These are phyloP conservation scores for Lineus longissimus DNA, from an alignment of 1,140 invertebrate genomes.

Conservation along the genomic window DNA sequence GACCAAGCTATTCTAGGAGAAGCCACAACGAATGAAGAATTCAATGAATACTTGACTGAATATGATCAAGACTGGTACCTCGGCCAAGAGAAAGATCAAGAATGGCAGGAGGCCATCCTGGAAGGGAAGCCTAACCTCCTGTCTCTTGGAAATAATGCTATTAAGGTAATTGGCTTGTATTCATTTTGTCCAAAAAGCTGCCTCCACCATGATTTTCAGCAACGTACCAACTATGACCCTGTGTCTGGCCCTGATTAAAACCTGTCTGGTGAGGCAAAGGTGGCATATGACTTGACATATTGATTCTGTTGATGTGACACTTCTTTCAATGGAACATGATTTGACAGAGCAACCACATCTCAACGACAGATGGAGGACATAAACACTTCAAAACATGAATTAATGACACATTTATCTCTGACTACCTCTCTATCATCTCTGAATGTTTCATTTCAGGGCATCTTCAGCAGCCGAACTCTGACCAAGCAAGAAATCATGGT, in stretches of 20 bases:
- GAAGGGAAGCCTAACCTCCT: constrained; percentile 52
- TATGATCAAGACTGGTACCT: constrained; percentile 56
- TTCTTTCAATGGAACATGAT: too few species aligned
- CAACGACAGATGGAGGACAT: too few species aligned
- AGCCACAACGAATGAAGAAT: constrained; percentile 42
- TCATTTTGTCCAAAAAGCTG: too few species aligned
- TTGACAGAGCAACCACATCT: too few species aligned
- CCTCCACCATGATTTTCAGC: too few species aligned
- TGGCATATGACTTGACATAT: too few species aligned
- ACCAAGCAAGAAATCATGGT: constrained; percentile 51
- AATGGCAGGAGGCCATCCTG: constrained; percentile 53
- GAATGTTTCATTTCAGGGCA: constrained; percentile 34
- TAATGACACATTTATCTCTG: too few species aligned
- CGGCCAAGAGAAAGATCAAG: constrained; percentile 47
- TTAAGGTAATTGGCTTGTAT: constrained; percentile 33
- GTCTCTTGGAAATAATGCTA: constrained; percentile 51
- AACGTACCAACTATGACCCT: too few species aligned
- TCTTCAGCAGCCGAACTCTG: constrained; percentile 52
- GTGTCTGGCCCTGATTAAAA: too few species aligned
- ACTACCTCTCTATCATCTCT: constrained; percentile 1
- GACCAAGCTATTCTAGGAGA: constrained; percentile 55
- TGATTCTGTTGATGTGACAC: too few species aligned
- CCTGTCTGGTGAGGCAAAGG: too few species aligned
- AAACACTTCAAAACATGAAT: too few species aligned
- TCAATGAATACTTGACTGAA: constrained; percentile 49